phyloP scores from a whole-genome alignment of 92 coral and sea anemone species.

The Palythoa heliodiscus region DNA sequence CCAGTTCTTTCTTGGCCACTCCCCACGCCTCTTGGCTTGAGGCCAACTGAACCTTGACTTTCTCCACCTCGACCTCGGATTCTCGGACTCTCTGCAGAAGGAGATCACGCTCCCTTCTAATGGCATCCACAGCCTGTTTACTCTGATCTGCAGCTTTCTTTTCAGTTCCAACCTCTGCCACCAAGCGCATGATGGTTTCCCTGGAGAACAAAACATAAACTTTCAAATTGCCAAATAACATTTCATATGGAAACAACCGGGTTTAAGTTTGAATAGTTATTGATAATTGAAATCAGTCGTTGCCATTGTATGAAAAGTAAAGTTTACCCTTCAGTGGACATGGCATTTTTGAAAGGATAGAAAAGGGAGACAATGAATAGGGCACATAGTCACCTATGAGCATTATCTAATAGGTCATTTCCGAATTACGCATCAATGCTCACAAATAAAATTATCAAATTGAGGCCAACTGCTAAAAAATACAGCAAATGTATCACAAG shows the following conservation, averaged over 20 bases:
- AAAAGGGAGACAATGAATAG: no score
- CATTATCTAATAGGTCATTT: no score
- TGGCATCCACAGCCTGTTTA: conserved; percentile 68
- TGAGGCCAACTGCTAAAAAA: no score
- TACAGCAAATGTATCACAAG: no score
- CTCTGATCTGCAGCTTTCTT: conserved; percentile 84
- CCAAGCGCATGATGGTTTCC: conserved; percentile 97
- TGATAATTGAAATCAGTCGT: no score
- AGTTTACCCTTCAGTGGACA: no score
- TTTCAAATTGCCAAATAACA: background rate
- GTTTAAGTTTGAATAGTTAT: no score
- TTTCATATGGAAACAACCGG: background rate
- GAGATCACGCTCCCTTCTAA: conserved; percentile 80
- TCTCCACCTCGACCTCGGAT: conserved; percentile 83
- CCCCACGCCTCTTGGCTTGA: conserved; percentile 99
- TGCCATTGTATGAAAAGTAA: no score
- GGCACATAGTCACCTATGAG: no score
- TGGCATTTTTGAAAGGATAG: no score
- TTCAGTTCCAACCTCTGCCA: conserved; percentile 95
- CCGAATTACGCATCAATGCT: no score
- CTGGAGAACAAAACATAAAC: conserved; percentile 36
- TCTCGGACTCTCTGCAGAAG: conserved; percentile 87
- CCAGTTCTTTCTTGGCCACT: conserved; percentile 67
- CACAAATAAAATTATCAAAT: no score
- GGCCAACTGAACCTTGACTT: conserved; percentile 74